Evolutionary conservation across 2,888 invertebrate species (phyloP), one percentile per base, ranked within the genome.

Genomic region (Campoletis raptor): DNA sequence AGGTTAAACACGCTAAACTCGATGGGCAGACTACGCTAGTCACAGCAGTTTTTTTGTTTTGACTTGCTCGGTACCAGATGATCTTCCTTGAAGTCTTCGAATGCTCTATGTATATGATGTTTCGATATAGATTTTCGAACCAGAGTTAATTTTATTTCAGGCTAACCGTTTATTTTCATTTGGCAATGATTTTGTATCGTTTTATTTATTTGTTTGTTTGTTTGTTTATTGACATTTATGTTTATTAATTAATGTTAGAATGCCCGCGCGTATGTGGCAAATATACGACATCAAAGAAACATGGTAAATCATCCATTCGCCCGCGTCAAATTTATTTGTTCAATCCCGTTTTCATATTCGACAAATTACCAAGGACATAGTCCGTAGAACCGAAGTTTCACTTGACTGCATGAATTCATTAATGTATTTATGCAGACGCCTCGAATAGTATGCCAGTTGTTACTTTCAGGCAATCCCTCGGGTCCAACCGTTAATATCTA

Each of bases 381-480:
- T 36, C 48, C 36, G 36, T 24, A 30, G n/a, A 21, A 61, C 8
- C 21, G 18, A 40, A 74, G 74, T 74, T 74, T 40, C 37, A 61
- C 24, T 61, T 42, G 3, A 61, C 9, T 30, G 24, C 57, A 61
- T 61, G 57, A 74, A 72, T 72, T 72, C 36, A 73, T 54, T 36
- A 54, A 54, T n/a, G 54, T 24, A 45, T 73, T 73, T 52, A 52
- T 30, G 42, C 15, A 42, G 21, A 42, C 18, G 42, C 42, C n/a
- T 7, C 24, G 74, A 74, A 74, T 61, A 61, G 8, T 54, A 12
- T 24, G 18, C 21, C 42, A n/a, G 24, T 52, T 36, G 48, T 9
- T 40, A 24, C 42, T 54, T 45, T 57, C 37, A 12, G 80, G 40
- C 30, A 12, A 48, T 80, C 80, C 72, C 61, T 37, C 61, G 80